Percentiles rank a stretch among this genome's conserved stretches.
Conservation (phyloP, 2,797 vertebrate genomes). For the Antrozous pallidus region DNA sequence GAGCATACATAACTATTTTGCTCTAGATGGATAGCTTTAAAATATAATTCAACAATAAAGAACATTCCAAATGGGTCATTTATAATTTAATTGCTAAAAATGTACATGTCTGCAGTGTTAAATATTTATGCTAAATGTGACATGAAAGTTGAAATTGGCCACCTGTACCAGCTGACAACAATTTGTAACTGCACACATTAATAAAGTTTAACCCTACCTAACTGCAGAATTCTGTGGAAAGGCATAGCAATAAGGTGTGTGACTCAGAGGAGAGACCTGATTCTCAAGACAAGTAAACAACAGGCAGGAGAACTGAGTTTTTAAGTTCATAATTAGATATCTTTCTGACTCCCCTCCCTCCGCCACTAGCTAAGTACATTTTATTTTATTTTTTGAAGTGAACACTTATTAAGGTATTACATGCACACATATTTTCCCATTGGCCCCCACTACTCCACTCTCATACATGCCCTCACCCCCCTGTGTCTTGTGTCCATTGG, state of each 20-base stretch:
- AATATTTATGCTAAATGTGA: background rate
- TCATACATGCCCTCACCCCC: too few relatives aligned
- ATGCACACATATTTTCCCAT: too few relatives aligned
- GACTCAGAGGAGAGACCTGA: background rate
- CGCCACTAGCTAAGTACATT: background rate
- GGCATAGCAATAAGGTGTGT: background rate
- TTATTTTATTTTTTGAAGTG: too few relatives aligned
- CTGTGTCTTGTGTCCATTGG: too few relatives aligned
- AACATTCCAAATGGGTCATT: background rate
- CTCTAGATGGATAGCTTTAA: background rate
- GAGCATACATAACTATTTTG: background rate
- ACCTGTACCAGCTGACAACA: background rate
- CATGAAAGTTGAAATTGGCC: background rate
- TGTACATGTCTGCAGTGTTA: background rate
- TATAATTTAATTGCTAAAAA: background rate
- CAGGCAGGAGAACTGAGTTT: background rate
- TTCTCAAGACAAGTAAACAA: background rate
- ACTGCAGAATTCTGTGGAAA: background rate
- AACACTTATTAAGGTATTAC: too few relatives aligned
- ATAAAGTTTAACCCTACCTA: background rate
- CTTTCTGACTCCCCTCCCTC: background rate
- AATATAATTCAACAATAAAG: background rate
- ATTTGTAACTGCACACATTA: background rate
- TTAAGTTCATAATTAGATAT: background rate
- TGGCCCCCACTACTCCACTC: too few relatives aligned